Conservation (phyloP, 2,888 invertebrate genomes). For the Anthophora plumipes region DNA sequence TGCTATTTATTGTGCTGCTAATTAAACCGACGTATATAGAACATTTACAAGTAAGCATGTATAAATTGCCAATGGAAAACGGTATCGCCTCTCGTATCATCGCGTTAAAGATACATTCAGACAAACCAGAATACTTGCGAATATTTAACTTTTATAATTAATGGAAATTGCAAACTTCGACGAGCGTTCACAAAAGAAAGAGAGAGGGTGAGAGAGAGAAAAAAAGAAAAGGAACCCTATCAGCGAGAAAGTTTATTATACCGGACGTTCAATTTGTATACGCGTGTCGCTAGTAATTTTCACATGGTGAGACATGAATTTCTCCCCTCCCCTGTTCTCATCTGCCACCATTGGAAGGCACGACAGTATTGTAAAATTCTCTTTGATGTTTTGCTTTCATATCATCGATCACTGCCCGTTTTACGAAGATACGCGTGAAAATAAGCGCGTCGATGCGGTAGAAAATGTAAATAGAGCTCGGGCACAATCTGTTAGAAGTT, state of each 20-base stretch:
- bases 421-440: conserved; percentile 21
- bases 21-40: neutral
- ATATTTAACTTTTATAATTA: neutral
- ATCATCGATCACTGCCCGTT: conserved; percentile 53
- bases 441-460: neutral
- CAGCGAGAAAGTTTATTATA: neutral
- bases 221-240: neutral
- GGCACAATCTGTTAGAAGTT: conserved; percentile 28
- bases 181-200: neutral
- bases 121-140: neutral
- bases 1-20: neutral
- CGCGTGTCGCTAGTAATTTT: neutral
- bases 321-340: neutral
- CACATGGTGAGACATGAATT: neutral
- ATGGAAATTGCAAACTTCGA: neutral
- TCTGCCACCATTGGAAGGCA: too few relatives aligned
- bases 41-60: neutral
- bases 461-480: conserved; percentile 29
- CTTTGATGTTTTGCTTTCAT: conserved; percentile 23
- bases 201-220: too few relatives aligned
- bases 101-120: neutral
- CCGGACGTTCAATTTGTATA: conserved; percentile 1
- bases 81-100: neutral
- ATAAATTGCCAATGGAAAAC: neutral
- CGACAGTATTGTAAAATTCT: conserved; percentile 18